Conservation (phyloP, 2,888 invertebrate genomes). For the Brenthis daphne region DNA sequence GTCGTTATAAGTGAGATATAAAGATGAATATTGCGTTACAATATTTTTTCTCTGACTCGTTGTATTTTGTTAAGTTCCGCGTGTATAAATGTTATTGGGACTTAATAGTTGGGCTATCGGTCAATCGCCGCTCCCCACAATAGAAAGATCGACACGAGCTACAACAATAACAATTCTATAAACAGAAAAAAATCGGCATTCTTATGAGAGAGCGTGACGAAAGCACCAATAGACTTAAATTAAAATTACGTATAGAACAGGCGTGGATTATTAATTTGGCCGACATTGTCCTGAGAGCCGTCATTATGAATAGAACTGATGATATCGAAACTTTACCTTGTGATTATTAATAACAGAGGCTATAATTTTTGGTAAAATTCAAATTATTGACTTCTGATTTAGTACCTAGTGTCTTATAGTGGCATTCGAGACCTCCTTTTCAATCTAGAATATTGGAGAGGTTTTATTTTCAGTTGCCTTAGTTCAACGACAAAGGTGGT, state of each 20-base stretch:
- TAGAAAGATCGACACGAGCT: conserved; percentile 58
- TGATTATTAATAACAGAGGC: conserved; percentile 21
- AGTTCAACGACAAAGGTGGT: too few species aligned
- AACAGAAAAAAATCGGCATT: conserved; percentile 51
- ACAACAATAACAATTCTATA: conserved; percentile 60
- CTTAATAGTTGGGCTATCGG: conserved; percentile 51
- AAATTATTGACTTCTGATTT: too few species aligned
- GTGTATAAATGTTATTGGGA: conserved; percentile 54
- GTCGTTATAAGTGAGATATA: conserved; percentile 5
- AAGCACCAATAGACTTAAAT: conserved; percentile 60
- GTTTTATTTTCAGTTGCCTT: too few species aligned
- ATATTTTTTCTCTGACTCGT: conserved; percentile 13
- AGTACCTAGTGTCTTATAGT: too few species aligned
- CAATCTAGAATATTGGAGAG: too few species aligned
- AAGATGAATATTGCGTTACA: conserved; percentile 6
- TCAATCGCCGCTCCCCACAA: conserved; percentile 50
- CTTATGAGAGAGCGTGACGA: conserved; percentile 57
- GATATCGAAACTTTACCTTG: conserved; percentile 23
- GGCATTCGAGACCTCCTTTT: too few species aligned
- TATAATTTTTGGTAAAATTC: not conserved
- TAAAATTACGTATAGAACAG: conserved; percentile 71
- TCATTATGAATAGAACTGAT: conserved; percentile 29
- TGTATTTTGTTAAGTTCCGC: conserved; percentile 29
- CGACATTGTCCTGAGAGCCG: conserved; percentile 60
- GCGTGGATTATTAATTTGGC: conserved; percentile 78